Evolutionary conservation across 1,140 invertebrate genomes (phyloP).

Genomic region (Panagrolaimus sp.): DNA sequence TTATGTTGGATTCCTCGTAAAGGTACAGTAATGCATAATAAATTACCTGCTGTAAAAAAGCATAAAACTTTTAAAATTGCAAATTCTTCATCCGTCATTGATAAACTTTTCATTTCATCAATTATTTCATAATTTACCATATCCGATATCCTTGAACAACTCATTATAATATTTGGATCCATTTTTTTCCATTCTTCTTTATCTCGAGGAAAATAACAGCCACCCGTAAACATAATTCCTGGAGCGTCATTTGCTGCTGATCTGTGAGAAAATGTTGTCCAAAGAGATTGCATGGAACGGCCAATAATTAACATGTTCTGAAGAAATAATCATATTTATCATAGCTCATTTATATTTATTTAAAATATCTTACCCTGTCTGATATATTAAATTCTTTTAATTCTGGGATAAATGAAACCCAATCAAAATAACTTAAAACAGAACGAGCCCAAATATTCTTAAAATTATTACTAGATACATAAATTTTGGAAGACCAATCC

Average conservation of each 20-base stretch:
- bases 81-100: slow-evolving; percentile 29
- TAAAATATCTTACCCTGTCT: background rate
- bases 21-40: background rate
- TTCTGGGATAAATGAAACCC: slow-evolving; percentile 15
- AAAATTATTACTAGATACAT: background rate
- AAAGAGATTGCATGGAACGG: background rate
- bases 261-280: slow-evolving; percentile 1
- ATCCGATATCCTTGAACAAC: background rate
- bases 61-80: slow-evolving; percentile 38
- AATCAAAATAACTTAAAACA: slow-evolving; percentile 7
- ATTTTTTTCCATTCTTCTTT: background rate
- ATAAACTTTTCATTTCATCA: slow-evolving; percentile 14
- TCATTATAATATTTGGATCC: background rate
- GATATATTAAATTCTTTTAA: background rate
- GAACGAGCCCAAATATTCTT: background rate
- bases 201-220: slow-evolving; percentile 7
- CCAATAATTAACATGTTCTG: background rate
- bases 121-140: slow-evolving; percentile 1
- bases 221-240: slow-evolving; percentile 1
- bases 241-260: background rate
- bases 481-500: no score
- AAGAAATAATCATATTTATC: background rate
- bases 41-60: slow-evolving; percentile 34
- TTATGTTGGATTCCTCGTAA: no score
- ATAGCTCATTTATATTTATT: no score